Conservation (phyloP, 2,797 vertebrate species). For the Monodelphis domestica region DNA sequence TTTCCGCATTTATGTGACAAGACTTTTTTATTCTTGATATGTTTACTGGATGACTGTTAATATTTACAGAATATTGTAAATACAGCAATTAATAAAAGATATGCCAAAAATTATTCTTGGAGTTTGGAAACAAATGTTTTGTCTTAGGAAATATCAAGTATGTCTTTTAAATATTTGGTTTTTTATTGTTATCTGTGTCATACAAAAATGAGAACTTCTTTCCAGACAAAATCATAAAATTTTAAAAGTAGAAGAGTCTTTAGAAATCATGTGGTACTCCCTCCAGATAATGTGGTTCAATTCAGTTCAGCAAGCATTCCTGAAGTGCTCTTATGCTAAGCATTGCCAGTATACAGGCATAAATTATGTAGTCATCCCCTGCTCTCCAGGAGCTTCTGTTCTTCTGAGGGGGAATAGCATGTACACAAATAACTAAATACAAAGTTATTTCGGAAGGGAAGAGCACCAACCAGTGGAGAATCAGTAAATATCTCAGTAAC, state of each 20-base stretch:
- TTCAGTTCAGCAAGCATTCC: background rate
- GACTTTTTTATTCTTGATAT: background rate
- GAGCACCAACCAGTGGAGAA: background rate
- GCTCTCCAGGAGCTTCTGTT: background rate
- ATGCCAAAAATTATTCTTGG: background rate
- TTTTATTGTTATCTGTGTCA: background rate
- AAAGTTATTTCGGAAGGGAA: background rate
- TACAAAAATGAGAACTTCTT: background rate
- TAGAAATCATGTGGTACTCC: background rate
- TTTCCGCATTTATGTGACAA: background rate
- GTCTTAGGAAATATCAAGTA: background rate
- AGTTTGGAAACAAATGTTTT: background rate
- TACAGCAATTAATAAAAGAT: slow-evolving; percentile 42
- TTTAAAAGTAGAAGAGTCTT: background rate
- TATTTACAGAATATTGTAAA: background rate
- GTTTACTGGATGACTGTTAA: background rate
- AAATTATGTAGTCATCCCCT: background rate
- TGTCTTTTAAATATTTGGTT: background rate
- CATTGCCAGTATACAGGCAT: background rate
- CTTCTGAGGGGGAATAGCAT: background rate
- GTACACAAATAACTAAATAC: background rate
- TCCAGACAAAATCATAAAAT: background rate
- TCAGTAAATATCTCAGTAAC: background rate
- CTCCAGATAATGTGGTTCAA: background rate
- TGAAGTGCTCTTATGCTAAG: background rate